These are phyloP conservation scores for Myotis daubentonii DNA, from an alignment of 2,797 vertebrate species.

Conservation along the genomic window DNA sequence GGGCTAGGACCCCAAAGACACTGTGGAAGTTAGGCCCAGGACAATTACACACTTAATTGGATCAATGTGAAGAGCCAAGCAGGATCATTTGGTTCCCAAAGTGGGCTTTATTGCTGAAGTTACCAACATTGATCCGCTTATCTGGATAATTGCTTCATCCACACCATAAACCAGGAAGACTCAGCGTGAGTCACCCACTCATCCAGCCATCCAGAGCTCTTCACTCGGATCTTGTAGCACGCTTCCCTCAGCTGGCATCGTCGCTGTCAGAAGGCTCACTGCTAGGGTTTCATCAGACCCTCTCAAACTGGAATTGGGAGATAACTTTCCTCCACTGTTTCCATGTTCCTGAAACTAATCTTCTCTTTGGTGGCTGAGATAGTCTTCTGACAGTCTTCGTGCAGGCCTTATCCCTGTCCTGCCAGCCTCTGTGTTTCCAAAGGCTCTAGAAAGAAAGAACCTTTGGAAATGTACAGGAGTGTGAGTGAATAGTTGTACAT, in stretches of 20 bases:
- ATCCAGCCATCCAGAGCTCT: neutral
- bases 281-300: neutral
- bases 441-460: neutral
- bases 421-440: neutral
- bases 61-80: slow-evolving; percentile 61
- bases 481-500: neutral
- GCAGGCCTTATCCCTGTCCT: neutral
- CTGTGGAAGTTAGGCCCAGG: slow-evolving; percentile 28
- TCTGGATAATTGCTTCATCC: slow-evolving; percentile 71
- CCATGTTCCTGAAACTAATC: neutral
- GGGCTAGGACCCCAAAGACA: slow-evolving; percentile 25
- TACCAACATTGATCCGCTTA: slow-evolving; percentile 75
- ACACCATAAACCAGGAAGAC: slow-evolving; percentile 42
- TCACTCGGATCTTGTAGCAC: neutral
- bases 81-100: slow-evolving; percentile 57
- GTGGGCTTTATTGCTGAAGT: slow-evolving; percentile 67
- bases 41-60: slow-evolving; percentile 67
- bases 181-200: neutral
- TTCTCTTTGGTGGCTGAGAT: neutral
- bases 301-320: neutral
- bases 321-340: neutral
- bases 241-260: neutral
- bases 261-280: neutral
- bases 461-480: neutral
- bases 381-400: neutral